These are phyloP conservation scores for Calosoma granatense DNA, from an alignment of 1,140 invertebrate genomes.

Conservation along the genomic window DNA sequence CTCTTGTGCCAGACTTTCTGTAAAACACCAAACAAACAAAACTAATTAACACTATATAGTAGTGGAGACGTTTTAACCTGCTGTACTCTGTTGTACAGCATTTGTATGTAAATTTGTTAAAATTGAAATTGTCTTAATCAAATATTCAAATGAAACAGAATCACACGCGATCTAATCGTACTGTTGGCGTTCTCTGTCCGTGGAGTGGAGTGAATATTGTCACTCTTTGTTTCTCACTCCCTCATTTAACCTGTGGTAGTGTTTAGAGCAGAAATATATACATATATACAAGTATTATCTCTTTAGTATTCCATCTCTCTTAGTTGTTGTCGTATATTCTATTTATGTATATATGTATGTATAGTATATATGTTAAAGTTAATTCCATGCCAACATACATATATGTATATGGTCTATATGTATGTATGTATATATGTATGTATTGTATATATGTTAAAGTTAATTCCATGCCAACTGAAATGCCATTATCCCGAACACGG, in stretches of 20 bases:
- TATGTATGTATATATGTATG: neutral
- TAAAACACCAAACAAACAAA: conserved; percentile 31
- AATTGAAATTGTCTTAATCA: conserved; percentile 5
- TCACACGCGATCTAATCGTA: neutral
- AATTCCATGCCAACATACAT: neutral
- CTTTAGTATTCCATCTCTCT: too few species aligned
- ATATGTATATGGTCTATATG: too few species aligned
- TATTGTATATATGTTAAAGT: conserved; percentile 10
- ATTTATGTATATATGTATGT: neutral
- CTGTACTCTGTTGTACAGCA: too few species aligned
- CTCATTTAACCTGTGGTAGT: neutral
- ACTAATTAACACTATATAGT: too few species aligned
- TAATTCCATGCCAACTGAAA: conserved; percentile 19
- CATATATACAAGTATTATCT: too few species aligned
- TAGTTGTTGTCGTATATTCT: neutral
- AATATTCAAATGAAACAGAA: conserved; percentile 7
- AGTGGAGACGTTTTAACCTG: too few species aligned
- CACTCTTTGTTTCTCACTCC: neutral
- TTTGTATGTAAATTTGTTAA: too few species aligned
- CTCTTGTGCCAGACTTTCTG: conserved; percentile 76
- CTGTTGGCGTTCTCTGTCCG: neutral
- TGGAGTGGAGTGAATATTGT: neutral
- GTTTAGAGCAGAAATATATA: neutral
- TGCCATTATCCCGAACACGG: conserved; percentile 22
- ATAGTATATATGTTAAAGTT: neutral